Evolutionary conservation across 2,797 vertebrate genomes (phyloP).

Genomic region (Pangasius larnaudii): DNA sequence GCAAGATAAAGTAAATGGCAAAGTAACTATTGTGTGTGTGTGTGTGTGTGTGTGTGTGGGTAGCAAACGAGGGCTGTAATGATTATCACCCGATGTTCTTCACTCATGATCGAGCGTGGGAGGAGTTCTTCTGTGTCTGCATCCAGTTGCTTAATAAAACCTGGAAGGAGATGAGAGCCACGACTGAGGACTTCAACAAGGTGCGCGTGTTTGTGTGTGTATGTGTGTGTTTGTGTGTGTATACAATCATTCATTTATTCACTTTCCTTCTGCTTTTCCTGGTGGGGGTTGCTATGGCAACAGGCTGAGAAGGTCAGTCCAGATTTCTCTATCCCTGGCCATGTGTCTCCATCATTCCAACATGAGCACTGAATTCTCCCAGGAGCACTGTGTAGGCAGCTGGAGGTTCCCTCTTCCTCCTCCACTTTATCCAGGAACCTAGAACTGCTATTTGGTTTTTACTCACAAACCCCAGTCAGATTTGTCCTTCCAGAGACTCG

Average conservation of each 20-base stretch:
- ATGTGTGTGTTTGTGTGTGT: constrained; percentile 12
- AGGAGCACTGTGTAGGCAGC: neutral
- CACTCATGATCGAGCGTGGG: constrained; percentile 94
- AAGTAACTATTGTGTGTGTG: constrained; percentile 8
- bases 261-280: neutral
- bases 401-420: neutral
- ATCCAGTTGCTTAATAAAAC: constrained; percentile 98
- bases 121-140: constrained; percentile 97
- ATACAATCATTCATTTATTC: neutral
- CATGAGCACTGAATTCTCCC: neutral
- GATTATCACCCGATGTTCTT: constrained; percentile 99
- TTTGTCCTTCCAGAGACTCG: neutral
- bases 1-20: neutral
- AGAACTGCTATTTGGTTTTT: neutral
- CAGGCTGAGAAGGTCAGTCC: neutral
- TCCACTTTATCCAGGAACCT: neutral
- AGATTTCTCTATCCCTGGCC: neutral
- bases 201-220: constrained; percentile 65
- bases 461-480: neutral
- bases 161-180: constrained; percentile 99
- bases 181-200: constrained; percentile 98
- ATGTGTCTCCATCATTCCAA: neutral
- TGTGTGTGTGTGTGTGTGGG: neutral
- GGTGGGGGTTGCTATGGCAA: neutral
- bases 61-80: constrained; percentile 96